Evolutionary conservation across 2,113 vertebrate genomes (phyloP).

Genomic region (Rhipidura dahli): DNA sequence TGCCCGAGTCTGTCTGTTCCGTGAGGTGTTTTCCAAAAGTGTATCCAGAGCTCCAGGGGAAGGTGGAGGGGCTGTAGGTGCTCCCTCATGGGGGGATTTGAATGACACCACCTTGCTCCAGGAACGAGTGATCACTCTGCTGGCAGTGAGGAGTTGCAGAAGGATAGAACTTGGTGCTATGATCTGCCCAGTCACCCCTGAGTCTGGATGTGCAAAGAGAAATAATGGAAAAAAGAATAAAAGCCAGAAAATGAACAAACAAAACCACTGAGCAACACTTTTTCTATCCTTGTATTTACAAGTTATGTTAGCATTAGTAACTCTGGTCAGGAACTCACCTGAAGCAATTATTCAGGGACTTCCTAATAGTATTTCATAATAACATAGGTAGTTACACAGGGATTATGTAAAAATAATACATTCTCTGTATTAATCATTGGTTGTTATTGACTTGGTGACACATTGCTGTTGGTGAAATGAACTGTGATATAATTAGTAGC

Average conservation of each 20-base stretch:
- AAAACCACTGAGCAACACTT: background rate
- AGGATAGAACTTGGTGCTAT: background rate
- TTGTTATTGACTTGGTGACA: conserved; percentile 57
- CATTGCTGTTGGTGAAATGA: conserved; percentile 54
- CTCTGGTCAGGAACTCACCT: background rate
- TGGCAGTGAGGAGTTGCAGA: background rate
- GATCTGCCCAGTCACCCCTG: background rate
- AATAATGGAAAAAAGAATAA: background rate
- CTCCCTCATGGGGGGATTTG: rapidly evolving
- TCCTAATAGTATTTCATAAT: background rate
- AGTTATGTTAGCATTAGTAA: background rate
- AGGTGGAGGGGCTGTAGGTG: background rate
- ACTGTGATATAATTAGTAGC: conserved; percentile 60
- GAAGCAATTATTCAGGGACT: background rate
- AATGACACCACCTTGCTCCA: background rate
- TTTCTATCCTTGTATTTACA: background rate
- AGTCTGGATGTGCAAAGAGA: background rate
- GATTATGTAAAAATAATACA: conserved; percentile 27
- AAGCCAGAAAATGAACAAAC: background rate
- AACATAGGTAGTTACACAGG: background rate
- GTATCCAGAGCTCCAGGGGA: rapidly evolving
- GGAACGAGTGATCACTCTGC: background rate
- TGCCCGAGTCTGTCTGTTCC: background rate
- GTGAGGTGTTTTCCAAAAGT: background rate
- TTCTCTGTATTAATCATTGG: conserved; percentile 34